Evolutionary conservation across 1,140 invertebrate species (phyloP).

Genomic region (Triops longicaudatus): DNA sequence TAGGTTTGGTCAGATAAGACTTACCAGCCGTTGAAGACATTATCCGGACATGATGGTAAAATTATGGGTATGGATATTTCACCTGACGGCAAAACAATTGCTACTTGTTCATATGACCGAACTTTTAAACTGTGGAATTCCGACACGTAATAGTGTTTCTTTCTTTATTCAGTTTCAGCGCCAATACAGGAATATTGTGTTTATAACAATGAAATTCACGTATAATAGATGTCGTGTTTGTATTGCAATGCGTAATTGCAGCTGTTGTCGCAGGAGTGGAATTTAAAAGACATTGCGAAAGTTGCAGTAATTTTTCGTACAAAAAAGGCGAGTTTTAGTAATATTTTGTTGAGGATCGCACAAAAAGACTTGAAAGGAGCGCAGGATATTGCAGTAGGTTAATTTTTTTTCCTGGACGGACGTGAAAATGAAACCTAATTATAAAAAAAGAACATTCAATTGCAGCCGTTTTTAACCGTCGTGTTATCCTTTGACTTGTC

Average conservation of each 20-base stretch:
- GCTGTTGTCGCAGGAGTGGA: background rate
- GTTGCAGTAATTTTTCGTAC: too few species aligned
- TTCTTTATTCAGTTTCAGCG: background rate
- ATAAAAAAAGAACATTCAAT: background rate
- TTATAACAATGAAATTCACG: background rate
- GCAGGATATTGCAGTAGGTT: too few species aligned
- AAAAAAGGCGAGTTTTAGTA: too few species aligned
- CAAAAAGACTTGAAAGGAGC: background rate
- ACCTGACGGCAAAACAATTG: constrained; percentile 79
- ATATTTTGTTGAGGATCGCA: background rate
- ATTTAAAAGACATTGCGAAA: too few species aligned
- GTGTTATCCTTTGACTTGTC: too few species aligned
- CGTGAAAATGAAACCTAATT: too few species aligned
- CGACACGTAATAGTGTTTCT: constrained; percentile 41
- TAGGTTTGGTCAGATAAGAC: constrained; percentile 87
- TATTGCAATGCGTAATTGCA: background rate
- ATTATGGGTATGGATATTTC: constrained; percentile 88
- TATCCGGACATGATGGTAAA: constrained; percentile 92
- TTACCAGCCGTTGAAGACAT: constrained; percentile 88
- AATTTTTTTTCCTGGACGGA: too few species aligned
- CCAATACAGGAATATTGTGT: background rate
- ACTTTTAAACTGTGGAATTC: constrained; percentile 97
- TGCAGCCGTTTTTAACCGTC: constrained; percentile 45
- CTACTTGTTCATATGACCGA: constrained; percentile 86
- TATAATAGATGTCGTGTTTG: background rate